phyloP scores from a whole-genome alignment of 1,140 invertebrate species.

The Drosophila grimshawi region DNA sequence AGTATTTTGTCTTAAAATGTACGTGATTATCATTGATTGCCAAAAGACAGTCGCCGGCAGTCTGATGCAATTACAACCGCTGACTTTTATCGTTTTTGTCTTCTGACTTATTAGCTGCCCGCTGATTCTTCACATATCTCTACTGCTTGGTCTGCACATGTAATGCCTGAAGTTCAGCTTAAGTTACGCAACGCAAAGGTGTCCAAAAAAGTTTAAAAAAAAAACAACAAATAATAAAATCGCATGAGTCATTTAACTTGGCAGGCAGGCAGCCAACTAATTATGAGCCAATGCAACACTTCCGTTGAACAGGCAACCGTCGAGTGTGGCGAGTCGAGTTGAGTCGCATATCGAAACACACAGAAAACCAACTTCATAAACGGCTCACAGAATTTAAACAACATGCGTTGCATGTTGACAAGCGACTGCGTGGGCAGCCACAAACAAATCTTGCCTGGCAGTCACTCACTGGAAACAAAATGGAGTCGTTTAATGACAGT shows the following conservation, averaged over 20 bases:
- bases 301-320: conserved; percentile 44
- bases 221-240: conserved; percentile 32
- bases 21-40: not conserved
- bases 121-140: conserved; percentile 9
- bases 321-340: not conserved
- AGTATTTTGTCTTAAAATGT: conserved; percentile 10
- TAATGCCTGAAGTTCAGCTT: conserved; percentile 28
- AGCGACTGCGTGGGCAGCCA: conserved; percentile 36
- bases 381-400: conserved; percentile 48
- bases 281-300: conserved; percentile 67
- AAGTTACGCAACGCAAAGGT: conserved; percentile 55
- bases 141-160: conserved; percentile 15
- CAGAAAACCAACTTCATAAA: conserved; percentile 46
- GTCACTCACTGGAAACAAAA: conserved; percentile 71
- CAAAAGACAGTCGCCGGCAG: not conserved
- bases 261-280: conserved; percentile 55
- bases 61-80: conserved; percentile 41
- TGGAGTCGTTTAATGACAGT: conserved; percentile 76
- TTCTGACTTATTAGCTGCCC: conserved; percentile 19
- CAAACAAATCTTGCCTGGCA: conserved; percentile 15
- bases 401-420: conserved; percentile 39
- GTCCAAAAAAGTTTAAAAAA: conserved; percentile 21
- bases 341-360: conserved; percentile 19
- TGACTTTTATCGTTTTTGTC: conserved; percentile 14
- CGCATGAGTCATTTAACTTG: conserved; percentile 72